Conservation (phyloP, 2,888 invertebrate genomes). For the Acronicta alni region DNA sequence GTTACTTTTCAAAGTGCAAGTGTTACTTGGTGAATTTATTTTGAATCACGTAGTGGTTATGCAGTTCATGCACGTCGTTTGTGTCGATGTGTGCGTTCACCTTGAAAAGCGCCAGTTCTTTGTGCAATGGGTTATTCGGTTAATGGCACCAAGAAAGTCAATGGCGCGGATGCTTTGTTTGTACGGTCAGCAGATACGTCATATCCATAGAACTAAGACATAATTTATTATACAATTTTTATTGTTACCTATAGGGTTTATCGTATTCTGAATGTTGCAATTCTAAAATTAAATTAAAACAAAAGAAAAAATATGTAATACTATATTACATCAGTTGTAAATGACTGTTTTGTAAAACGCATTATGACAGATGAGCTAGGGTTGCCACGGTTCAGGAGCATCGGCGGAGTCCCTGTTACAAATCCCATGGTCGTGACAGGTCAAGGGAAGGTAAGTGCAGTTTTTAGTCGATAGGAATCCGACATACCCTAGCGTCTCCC, state of each 20-base stretch:
- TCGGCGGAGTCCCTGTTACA: too few relatives aligned
- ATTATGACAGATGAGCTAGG: background rate
- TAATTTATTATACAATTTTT: slow-evolving; percentile 4
- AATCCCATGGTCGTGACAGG: too few relatives aligned
- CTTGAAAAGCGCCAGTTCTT: slow-evolving; percentile 88
- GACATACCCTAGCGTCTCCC: too few relatives aligned
- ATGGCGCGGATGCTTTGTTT: slow-evolving; percentile 83
- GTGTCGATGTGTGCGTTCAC: slow-evolving; percentile 82
- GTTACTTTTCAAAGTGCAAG: slow-evolving; percentile 23
- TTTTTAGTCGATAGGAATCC: too few relatives aligned
- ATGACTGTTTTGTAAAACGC: background rate
- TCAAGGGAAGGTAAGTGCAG: too few relatives aligned
- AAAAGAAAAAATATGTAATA: background rate
- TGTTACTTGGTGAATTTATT: slow-evolving; percentile 73
- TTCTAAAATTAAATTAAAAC: background rate
- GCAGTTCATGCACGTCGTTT: slow-evolving; percentile 58
- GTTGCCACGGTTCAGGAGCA: too few relatives aligned
- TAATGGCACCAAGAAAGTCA: slow-evolving; percentile 89
- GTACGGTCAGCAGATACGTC: slow-evolving; percentile 75
- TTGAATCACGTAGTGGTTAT: slow-evolving; percentile 77
- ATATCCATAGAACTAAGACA: slow-evolving; percentile 4
- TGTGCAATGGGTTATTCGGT: slow-evolving; percentile 90
- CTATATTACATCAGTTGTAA: too few relatives aligned
- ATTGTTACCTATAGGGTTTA: background rate
- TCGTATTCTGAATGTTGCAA: background rate